phyloP scores from a whole-genome alignment of 2,888 invertebrate genomes.

The Lasioglossum marginatum region DNA sequence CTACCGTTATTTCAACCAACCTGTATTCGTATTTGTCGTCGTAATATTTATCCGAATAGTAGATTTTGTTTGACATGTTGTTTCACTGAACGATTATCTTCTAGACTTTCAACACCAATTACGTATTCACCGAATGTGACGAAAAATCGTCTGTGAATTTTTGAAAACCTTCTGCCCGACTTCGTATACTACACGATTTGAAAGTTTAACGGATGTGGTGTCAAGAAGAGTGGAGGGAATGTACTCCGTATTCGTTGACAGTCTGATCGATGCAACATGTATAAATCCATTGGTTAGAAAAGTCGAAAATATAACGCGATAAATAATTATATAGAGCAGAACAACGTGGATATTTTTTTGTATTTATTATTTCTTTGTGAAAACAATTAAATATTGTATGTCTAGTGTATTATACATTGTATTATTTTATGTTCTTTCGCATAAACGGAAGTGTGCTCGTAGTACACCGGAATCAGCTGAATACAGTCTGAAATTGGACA shows the following conservation, averaged over 20 bases:
- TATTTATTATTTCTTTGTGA: slow-evolving; percentile 5
- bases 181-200: slow-evolving; percentile 72
- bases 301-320: neutral
- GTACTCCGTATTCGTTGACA: slow-evolving; percentile 59
- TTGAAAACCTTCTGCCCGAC: slow-evolving; percentile 57
- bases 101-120: slow-evolving; percentile 1
- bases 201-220: slow-evolving; percentile 79
- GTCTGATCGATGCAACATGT: neutral
- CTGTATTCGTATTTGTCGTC: slow-evolving; percentile 97
- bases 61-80: slow-evolving; percentile 90
- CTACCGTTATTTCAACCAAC: slow-evolving; percentile 85
- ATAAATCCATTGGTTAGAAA: neutral
- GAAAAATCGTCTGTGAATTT: slow-evolving; percentile 41
- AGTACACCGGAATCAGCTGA: slow-evolving; percentile 61
- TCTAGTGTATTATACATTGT: neutral
- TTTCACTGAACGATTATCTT: slow-evolving; percentile 6
- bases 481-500: slow-evolving; percentile 22
- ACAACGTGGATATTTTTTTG: neutral
- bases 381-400: neutral
- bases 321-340: neutral
- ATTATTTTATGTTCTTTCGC: neutral
- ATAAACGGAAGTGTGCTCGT: slow-evolving; percentile 38
- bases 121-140: slow-evolving; percentile 19
- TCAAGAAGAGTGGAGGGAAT: slow-evolving; percentile 59
- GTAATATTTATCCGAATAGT: slow-evolving; percentile 96